Base-by-base conservation (phyloP, 2,113 vertebrate genomes). In the Setophaga coronata region DNA sequence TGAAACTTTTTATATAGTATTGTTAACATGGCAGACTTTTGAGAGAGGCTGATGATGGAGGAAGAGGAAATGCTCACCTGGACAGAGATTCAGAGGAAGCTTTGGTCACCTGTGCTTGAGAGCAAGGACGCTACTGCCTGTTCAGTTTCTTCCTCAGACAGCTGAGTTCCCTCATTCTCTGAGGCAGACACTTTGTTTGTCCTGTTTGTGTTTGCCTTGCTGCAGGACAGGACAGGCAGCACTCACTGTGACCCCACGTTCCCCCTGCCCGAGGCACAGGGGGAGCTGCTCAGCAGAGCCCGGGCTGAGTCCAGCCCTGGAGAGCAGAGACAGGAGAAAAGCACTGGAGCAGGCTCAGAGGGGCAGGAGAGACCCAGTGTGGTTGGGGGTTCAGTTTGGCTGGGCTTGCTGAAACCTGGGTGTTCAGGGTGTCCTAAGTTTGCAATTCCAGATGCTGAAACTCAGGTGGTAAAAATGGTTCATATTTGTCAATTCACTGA, bases 371-470 rank as follows among this genome's bases (percentile, higher is more conserved):
- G n/a, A n/a, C 3, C 1, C 42, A 7, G 24, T 1, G 56, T 7
- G 4, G 13, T n/a, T 53, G 36, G 45, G 9, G 29, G 24, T 11
- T 58, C 76, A 5, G 0, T 69, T 79, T 64, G 43, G 26, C 66
- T 66, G 38, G 60, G 29, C 56, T 89, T 70, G 58, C 71, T 85
- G 62, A 83, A 85, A 56, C 25, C 26, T 45, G 33, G 50, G 23
- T 10, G 4, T 47, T 76, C 15, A 34, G 50, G 69, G 20, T 72
- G 69, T 92, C 31, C 0, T 11, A 29, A n/a, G 47, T 78, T 90
- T 47, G 58, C 47, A 64, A 28, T 90, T 96, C 60, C 90, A 88
- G 57, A 51, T 92, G 78, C 54, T 83, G 85, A 94, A 93, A 87
- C 89, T 91, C 83, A 58, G 82, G 80, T 74, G 73, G 45, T 83